Conservation (phyloP, 2,113 vertebrate species). For the Hemiscyllium ocellatum region DNA sequence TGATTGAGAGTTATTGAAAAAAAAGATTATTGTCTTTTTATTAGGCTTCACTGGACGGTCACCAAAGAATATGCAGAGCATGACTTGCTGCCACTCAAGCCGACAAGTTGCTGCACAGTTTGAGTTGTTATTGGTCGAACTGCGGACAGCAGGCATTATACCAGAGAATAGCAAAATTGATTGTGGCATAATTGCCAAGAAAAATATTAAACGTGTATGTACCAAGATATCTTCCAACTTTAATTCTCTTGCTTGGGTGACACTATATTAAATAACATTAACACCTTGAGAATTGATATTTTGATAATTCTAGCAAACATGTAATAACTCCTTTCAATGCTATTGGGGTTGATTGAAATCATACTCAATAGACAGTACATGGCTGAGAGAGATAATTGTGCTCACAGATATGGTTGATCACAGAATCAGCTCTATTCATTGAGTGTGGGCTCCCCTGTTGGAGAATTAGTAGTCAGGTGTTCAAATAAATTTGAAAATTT, state of each 20-base stretch:
- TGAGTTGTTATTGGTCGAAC: conserved; percentile 41
- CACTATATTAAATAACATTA: background rate
- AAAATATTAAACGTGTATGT: conserved; percentile 34
- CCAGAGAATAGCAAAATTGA: conserved; percentile 39
- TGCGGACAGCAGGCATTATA: conserved; percentile 42
- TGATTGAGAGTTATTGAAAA: background rate
- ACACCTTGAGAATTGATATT: background rate
- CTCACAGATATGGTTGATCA: background rate
- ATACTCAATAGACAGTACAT: background rate
- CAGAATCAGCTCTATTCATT: background rate
- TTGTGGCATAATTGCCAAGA: conserved; percentile 39
- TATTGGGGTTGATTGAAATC: background rate
- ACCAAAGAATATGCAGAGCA: conserved; percentile 43
- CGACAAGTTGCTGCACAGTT: conserved; percentile 42
- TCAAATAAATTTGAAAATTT: background rate
- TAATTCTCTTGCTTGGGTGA: background rate
- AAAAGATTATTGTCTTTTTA: background rate
- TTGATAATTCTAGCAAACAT: background rate
- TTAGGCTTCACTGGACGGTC: conserved; percentile 43
- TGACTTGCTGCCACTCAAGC: conserved; percentile 38
- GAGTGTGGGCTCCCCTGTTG: background rate
- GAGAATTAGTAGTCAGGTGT: background rate
- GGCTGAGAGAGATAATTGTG: background rate
- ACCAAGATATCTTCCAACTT: conserved; percentile 7
- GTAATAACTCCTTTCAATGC: background rate